A percentile compares a stretch with the other conserved stretches of the same genome.
Evolutionary conservation across 2,797 vertebrate species (phyloP).

Genomic region (Hydrocynus forskahlii): DNA sequence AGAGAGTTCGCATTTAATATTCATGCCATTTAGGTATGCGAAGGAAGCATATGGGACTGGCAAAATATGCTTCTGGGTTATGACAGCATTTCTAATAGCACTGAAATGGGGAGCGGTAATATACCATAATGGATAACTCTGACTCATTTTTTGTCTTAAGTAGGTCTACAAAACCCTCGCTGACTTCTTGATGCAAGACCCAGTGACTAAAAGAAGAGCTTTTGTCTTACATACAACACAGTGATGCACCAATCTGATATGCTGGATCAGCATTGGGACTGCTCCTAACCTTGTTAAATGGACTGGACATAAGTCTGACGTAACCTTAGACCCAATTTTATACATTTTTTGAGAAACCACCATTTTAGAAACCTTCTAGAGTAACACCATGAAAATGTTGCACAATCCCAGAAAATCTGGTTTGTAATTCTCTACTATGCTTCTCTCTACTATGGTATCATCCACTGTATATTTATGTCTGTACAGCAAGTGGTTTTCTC

Average conservation of each 20-base stretch:
- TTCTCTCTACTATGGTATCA: neutral
- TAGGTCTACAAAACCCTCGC: neutral
- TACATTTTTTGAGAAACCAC: too few relatives aligned
- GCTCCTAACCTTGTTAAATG: neutral
- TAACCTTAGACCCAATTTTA: too few relatives aligned
- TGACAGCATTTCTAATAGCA: conserved; percentile 2
- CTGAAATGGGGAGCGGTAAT: neutral
- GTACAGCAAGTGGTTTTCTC: neutral
- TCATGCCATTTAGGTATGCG: conserved; percentile 30
- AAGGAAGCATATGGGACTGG: conserved; percentile 22
- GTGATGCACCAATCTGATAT: neutral
- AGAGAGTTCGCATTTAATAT: conserved; percentile 38
- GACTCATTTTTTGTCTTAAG: neutral
- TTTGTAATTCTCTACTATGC: neutral
- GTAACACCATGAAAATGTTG: too few relatives aligned
- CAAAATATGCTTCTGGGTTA: conserved; percentile 8
- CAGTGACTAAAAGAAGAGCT: neutral
- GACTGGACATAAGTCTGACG: too few relatives aligned
- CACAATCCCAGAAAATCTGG: neutral
- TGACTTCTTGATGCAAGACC: neutral
- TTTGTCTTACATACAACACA: neutral
- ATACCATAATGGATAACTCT: neutral
- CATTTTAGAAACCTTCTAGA: too few relatives aligned
- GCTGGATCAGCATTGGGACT: neutral
- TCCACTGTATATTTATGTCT: neutral